Percentiles rank a stretch among this genome's conserved stretches.
These are phyloP conservation scores for Drosophila paucipuncta DNA, from an alignment of 2,888 invertebrate genomes.

Conservation along the genomic window DNA sequence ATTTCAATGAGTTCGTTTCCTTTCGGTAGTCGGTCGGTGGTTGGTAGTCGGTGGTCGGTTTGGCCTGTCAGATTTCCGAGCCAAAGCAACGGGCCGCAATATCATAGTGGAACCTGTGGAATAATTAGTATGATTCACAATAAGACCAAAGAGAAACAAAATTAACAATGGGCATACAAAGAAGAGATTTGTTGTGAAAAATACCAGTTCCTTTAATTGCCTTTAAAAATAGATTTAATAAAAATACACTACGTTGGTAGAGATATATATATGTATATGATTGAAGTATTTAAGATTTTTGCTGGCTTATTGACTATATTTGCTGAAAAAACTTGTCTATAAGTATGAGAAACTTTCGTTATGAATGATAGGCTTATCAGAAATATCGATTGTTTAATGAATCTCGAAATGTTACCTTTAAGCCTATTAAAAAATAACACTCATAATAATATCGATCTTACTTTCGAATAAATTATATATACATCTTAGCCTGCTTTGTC, in stretches of 20 bases:
- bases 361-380: neutral
- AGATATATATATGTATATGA: neutral
- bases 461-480: neutral
- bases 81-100: constrained; percentile 34
- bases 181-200: constrained; percentile 19
- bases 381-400: neutral
- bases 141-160: constrained; percentile 17
- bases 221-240: neutral
- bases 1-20: constrained; percentile 82
- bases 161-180: constrained; percentile 35
- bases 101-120: constrained; percentile 68
- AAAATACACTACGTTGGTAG: neutral
- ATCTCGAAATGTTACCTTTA: neutral
- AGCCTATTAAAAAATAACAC: neutral
- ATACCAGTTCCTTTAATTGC: neutral
- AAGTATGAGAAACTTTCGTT: neutral
- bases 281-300: neutral
- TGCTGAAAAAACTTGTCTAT: neutral
- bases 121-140: constrained; percentile 55
- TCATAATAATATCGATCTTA: neutral
- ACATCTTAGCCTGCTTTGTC: neutral
- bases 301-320: neutral
- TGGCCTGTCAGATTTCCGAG: constrained; percentile 25
- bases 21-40: constrained; percentile 67
- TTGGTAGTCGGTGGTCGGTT: constrained; percentile 30